phyloP scores from a whole-genome alignment of 2,113 vertebrate species.

The Equus przewalskii region DNA sequence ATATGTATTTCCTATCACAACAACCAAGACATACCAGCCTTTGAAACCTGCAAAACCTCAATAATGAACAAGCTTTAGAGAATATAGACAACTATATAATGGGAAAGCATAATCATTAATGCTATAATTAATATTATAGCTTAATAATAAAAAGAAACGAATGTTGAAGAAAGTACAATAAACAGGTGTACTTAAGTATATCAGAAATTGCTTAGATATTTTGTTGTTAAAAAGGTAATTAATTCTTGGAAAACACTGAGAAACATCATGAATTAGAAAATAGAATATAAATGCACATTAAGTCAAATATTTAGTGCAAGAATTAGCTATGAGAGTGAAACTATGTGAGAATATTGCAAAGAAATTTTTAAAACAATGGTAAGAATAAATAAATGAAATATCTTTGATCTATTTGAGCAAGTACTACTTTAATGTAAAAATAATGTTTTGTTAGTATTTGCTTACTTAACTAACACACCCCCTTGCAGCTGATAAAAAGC shows the following conservation, averaged over 20 bases:
- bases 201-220: neutral
- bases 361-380: neutral
- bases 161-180: neutral
- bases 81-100: neutral
- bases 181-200: neutral
- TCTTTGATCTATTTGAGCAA: neutral
- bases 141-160: neutral
- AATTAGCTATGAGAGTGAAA: neutral
- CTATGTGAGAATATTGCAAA: neutral
- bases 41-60: neutral
- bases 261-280: neutral
- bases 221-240: neutral
- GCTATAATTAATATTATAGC: neutral
- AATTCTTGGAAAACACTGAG: neutral
- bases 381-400: neutral
- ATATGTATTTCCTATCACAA: neutral
- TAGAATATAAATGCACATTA: neutral
- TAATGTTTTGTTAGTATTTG: neutral
- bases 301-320: neutral
- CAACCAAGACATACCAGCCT: neutral
- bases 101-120: neutral
- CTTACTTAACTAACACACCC: neutral
- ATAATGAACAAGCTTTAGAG: neutral
- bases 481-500: neutral
- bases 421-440: neutral